Conservation (phyloP, 2,888 invertebrate genomes). For the Leucoma salicis region DNA sequence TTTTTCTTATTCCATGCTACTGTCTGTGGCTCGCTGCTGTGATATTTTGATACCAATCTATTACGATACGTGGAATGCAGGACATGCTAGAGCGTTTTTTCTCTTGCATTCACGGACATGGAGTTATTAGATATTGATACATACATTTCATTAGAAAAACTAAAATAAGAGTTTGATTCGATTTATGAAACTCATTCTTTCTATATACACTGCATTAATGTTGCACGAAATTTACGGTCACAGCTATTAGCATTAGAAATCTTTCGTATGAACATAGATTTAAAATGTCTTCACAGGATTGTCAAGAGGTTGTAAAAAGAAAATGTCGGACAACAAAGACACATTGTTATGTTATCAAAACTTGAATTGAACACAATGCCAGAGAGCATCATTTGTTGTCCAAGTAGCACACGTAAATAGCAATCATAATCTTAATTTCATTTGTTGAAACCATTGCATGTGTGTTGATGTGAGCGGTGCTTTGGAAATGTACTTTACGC, state of each 20-base stretch:
- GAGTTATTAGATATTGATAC: background rate
- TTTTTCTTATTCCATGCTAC: slow-evolving; percentile 39
- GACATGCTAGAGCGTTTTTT: slow-evolving; percentile 14
- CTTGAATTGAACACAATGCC: background rate
- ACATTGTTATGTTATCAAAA: background rate
- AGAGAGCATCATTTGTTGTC: background rate
- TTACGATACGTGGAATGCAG: slow-evolving; percentile 13
- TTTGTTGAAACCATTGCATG: background rate
- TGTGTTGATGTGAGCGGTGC: background rate
- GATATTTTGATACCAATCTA: slow-evolving; percentile 15
- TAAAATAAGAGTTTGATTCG: too few species aligned
- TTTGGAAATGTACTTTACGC: background rate
- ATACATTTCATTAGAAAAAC: too few species aligned
- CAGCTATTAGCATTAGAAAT: too few species aligned
- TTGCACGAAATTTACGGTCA: too few species aligned
- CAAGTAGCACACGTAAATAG: background rate
- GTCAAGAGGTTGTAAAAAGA: background rate
- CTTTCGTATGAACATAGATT: too few species aligned
- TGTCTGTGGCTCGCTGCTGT: slow-evolving; percentile 30
- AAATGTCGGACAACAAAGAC: background rate
- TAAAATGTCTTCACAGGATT: too few species aligned
- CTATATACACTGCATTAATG: too few species aligned
- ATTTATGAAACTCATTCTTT: too few species aligned
- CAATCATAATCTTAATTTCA: background rate
- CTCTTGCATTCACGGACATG: background rate